Conservation (phyloP, 2,888 invertebrate genomes). For the Eilema griseolum region DNA sequence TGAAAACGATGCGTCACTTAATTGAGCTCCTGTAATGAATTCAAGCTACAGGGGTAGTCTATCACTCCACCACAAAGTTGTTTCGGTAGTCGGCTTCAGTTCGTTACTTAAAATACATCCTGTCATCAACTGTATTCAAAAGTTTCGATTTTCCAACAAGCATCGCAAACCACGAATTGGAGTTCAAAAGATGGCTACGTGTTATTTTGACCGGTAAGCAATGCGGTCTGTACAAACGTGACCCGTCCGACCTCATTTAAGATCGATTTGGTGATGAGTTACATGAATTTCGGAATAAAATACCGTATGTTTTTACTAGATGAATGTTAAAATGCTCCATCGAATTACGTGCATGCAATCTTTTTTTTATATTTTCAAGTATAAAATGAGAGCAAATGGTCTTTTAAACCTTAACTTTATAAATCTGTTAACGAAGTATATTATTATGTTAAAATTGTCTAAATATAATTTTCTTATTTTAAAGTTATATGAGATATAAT, state of each 20-base stretch:
- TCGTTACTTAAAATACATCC: neutral
- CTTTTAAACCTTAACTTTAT: neutral
- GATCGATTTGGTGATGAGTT: conserved; percentile 20
- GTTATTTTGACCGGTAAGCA: conserved; percentile 21
- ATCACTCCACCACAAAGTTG: no score
- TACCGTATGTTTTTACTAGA: conserved; percentile 22
- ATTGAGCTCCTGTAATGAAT: no score
- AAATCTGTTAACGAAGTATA: no score
- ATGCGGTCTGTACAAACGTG: conserved; percentile 22
- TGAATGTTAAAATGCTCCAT: conserved; percentile 5
- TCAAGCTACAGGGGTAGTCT: no score
- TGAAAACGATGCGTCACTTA: no score
- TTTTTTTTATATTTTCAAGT: neutral
- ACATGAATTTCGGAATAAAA: conserved; percentile 12
- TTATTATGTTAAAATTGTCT: no score
- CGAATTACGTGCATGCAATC: neutral
- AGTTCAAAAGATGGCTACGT: neutral
- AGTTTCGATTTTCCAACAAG: neutral
- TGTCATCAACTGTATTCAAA: conserved; percentile 5
- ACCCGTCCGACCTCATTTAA: conserved; percentile 26
- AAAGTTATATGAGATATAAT: no score
- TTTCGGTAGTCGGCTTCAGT: neutral
- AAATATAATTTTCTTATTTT: no score
- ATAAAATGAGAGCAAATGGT: neutral
- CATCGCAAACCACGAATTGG: conserved; percentile 1